Base-by-base conservation (phyloP, 2,888 invertebrate genomes). In the Drosophila vallismaia region DNA sequence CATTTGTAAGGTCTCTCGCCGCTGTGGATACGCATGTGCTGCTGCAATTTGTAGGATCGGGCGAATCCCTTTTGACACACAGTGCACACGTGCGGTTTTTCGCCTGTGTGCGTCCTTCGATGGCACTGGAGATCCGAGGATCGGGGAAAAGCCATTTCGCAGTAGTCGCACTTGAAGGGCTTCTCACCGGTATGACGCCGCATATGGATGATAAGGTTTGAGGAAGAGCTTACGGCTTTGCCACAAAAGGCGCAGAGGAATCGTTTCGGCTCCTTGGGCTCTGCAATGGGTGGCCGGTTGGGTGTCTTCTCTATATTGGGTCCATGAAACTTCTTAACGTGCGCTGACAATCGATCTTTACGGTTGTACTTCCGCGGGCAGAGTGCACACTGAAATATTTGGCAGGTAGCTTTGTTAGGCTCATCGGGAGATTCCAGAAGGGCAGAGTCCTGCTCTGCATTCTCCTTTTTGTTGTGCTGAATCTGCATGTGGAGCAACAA, bases 151-250 rank as follows among this genome's bases (percentile, higher is more conserved):
- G 94, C 94, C 92, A 94, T 94, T 3, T 92, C 93, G 71, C 94
- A 94, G 56, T 93, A 93, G 74, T 94, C 94, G 74, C 94, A 94
- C 77, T 94, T 94, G 74, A 94, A 94, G 0, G 94, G 94, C 74
- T 94, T 94, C 77, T 94, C 94, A 6, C 94, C 94, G 0, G 94
- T 95, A 75, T 95, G 95, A 0, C 94, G 92, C 0, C 94, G 92
- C 93, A 94, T 94, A 76, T 95, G 95, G 2, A 95, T 94, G 14
- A 94, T 93, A 9, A 94, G 90, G 80, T 94, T 94, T 0, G 94
- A 94, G 0, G 94, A 94, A 69, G 93, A 94, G 28, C 93, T 93
- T 74, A 94, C 94, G 6, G 93, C 93, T 10, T 93, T 92, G 0
- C 94, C 94, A 77, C 94, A 94, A 81, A 94, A 94, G 4, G 93